A percentile compares a stretch with the other conserved stretches of the same genome.
Conservation (phyloP, 2,797 vertebrate species). For the Microctenopoma lineatum region DNA sequence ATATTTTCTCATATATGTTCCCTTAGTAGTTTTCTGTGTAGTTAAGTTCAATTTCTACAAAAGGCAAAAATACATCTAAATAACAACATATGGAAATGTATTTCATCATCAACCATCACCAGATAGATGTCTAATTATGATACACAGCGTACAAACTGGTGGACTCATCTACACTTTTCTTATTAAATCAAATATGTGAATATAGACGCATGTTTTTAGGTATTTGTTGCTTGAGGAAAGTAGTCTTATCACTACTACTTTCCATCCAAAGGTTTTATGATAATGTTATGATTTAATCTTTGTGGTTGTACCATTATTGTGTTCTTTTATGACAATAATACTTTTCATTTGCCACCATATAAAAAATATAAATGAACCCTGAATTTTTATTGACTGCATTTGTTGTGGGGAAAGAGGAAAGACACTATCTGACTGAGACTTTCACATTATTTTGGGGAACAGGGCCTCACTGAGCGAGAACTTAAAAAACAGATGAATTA, state of each 20-base stretch:
- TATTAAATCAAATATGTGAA: background rate
- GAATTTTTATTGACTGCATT: slow-evolving; percentile 14
- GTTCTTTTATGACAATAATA: background rate
- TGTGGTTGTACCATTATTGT: background rate
- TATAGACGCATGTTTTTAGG: background rate
- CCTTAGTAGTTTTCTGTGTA: slow-evolving; percentile 12
- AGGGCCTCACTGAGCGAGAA: slow-evolving; percentile 5
- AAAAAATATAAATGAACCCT: slow-evolving; percentile 20
- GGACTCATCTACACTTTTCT: background rate
- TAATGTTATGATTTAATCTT: background rate
- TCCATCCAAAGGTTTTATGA: slow-evolving; percentile 2
- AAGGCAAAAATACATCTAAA: slow-evolving; percentile 19
- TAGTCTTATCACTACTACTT: background rate
- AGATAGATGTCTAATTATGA: slow-evolving; percentile 7
- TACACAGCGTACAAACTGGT: background rate
- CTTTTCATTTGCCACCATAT: slow-evolving; percentile 18
- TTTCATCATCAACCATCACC: slow-evolving; percentile 21
- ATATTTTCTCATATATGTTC: slow-evolving; percentile 17
- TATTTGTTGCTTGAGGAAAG: background rate
- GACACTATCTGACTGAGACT: background rate
- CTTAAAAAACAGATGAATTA: slow-evolving; percentile 5
- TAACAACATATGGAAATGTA: background rate
- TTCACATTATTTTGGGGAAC: slow-evolving; percentile 3
- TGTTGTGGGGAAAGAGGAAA: slow-evolving; percentile 15
- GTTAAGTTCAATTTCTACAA: slow-evolving; percentile 19